Percentiles rank a stretch among this genome's conserved stretches.
phyloP scores from a whole-genome alignment of 2,113 vertebrate genomes.

The Motacilla alba region DNA sequence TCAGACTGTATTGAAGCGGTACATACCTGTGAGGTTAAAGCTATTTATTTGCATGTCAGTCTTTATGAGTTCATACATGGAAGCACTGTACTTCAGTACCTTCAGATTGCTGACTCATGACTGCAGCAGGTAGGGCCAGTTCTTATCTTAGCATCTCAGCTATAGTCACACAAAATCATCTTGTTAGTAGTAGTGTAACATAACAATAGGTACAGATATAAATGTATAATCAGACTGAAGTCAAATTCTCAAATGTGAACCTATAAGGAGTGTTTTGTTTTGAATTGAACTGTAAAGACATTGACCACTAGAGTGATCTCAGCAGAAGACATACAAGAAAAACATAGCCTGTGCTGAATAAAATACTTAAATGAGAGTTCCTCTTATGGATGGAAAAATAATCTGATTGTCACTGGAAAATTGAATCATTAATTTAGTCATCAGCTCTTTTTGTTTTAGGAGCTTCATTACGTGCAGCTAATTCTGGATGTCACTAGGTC shows the following conservation, averaged over 20 bases:
- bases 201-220: neutral
- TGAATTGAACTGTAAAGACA: neutral
- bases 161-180: neutral
- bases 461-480: neutral
- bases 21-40: neutral
- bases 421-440: neutral
- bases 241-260: neutral
- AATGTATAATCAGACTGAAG: neutral
- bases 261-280: neutral
- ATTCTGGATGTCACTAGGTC: neutral
- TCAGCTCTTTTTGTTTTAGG: neutral
- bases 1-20: neutral
- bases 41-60: neutral
- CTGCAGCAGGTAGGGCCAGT: neutral
- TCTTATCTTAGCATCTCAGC: neutral
- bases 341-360: neutral
- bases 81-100: neutral
- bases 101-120: neutral
- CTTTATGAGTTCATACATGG: neutral
- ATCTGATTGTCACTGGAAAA: neutral
- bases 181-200: neutral
- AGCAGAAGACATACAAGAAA: neutral
- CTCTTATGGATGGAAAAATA: neutral
- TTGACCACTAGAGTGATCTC: neutral
- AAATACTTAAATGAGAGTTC: neutral